Conservation (phyloP, 2,888 invertebrate genomes). For the Diabrotica balteata region DNA sequence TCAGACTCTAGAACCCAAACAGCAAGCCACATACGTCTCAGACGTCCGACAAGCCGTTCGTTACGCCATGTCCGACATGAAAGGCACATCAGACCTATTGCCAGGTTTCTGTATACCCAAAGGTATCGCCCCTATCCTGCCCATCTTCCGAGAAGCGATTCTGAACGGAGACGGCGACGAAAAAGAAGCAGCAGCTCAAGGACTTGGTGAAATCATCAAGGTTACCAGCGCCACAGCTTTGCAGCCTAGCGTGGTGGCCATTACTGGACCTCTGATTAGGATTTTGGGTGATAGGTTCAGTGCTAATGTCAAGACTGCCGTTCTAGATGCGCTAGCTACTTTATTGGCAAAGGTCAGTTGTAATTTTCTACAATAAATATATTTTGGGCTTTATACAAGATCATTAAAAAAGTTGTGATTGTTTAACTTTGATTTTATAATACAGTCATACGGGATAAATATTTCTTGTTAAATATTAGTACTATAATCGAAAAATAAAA, state of each 20-base stretch:
- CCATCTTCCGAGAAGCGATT: constrained; percentile 95
- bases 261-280: constrained; percentile 97
- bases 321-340: constrained; percentile 90
- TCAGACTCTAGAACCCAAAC: constrained; percentile 80
- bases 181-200: constrained; percentile 94
- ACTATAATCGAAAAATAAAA: no score
- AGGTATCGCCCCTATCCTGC: constrained; percentile 88
- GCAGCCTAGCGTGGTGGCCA: constrained; percentile 94
- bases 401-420: no score
- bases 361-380: not conserved
- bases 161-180: constrained; percentile 93
- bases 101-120: constrained; percentile 95
- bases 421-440: no score
- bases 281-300: constrained; percentile 96
- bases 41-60: constrained; percentile 93
- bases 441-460: no score
- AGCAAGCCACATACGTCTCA: constrained; percentile 84
- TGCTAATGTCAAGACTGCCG: constrained; percentile 93
- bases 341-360: constrained; percentile 80
- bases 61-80: constrained; percentile 86
- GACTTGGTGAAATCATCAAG: constrained; percentile 80
- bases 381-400: no score
- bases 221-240: constrained; percentile 86
- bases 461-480: no score
- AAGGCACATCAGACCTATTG: constrained; percentile 72